Base-by-base conservation (phyloP, 2,113 vertebrate species). In the Halcyon senegalensis region DNA sequence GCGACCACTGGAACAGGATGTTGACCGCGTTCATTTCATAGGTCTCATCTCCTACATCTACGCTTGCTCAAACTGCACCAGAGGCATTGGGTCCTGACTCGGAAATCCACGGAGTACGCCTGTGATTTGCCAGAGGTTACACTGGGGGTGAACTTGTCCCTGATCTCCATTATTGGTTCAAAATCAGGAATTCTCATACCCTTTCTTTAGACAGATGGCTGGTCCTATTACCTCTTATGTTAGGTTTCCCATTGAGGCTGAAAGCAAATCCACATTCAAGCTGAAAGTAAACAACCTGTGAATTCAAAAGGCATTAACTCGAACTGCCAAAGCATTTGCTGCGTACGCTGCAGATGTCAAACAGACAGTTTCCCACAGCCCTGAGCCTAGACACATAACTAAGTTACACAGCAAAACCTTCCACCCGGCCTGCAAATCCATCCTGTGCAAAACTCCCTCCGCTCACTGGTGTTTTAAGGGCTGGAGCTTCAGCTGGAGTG, bases 131-230 rank as follows among this genome's bases (percentile, higher is more conserved):
- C 92, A 85, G 73, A 81, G 73, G 64, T 92, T 91, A 69, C 44
- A 31, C 14, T 58, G 5, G 25, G 66, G 19, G 35, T 77, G 55
- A 91, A 53, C 48, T 77, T 28, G 31, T 72, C 78, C 69, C 93
- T 67, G 55, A 53, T 94, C 80, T 86, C 84, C 3, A 1, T 89
- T 84, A 92, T 14, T 78, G 37, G 53, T 86, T 94, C 67, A 86
- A 86, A 95, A 59, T 39, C 9, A 94, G 89, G 48, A 97, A 94
- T 80, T 92, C 89, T 86, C 69, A 81, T 63, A 80, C 76, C 33
- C 77, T 84, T 95, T 79, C 77, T 84, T 95, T 79, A 7, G 88
- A 93, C 92, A 95, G 96, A 97, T 93, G 95, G 95, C 72, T 84
- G 56, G 77, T 82, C 82, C 81, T 94, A 80, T 82, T 92, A 70